These are phyloP conservation scores for Perizoma affinitatum DNA, from an alignment of 2,888 invertebrate species.

Conservation along the genomic window DNA sequence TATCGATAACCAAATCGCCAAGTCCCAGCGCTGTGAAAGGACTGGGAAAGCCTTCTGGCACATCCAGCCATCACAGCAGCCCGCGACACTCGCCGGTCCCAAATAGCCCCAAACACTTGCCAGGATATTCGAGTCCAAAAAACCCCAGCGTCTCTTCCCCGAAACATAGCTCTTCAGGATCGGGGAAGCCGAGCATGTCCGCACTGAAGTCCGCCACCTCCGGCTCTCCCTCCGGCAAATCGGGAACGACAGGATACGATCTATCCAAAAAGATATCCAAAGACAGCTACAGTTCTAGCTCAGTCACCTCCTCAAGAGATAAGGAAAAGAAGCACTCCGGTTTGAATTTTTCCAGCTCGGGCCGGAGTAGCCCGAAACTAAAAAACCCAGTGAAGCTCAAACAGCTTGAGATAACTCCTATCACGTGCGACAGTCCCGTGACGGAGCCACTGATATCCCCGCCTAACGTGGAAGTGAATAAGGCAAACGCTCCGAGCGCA, in stretches of 20 bases:
- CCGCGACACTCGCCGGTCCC: slow-evolving; percentile 91
- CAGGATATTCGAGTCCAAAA: slow-evolving; percentile 90
- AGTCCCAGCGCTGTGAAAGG: slow-evolving; percentile 75
- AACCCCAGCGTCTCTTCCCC: slow-evolving; percentile 92
- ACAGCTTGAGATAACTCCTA: slow-evolving; percentile 85
- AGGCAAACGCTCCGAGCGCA: slow-evolving; percentile 84
- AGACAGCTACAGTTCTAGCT: slow-evolving; percentile 73
- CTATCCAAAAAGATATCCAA: slow-evolving; percentile 82
- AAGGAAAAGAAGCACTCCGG: slow-evolving; percentile 83
- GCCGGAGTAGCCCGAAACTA: slow-evolving; percentile 86
- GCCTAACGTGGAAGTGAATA: slow-evolving; percentile 84
- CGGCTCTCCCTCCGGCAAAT: slow-evolving; percentile 87
- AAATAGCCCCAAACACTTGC: slow-evolving; percentile 89
- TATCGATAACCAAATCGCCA: slow-evolving; percentile 86
- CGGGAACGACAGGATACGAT: slow-evolving; percentile 80
- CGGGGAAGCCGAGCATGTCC: slow-evolving; percentile 95
- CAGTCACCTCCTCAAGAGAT: slow-evolving; percentile 74
- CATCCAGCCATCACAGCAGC: slow-evolving; percentile 85
- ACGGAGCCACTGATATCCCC: slow-evolving; percentile 77
- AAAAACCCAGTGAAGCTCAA: slow-evolving; percentile 89
- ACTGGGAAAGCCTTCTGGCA: slow-evolving; percentile 76
- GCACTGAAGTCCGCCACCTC: slow-evolving; percentile 91
- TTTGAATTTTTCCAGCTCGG: slow-evolving; percentile 80
- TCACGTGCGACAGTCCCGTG: slow-evolving; percentile 77
- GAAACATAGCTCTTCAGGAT: slow-evolving; percentile 89